phyloP scores from a whole-genome alignment of 2,888 invertebrate genomes.

The Allygus modestus region DNA sequence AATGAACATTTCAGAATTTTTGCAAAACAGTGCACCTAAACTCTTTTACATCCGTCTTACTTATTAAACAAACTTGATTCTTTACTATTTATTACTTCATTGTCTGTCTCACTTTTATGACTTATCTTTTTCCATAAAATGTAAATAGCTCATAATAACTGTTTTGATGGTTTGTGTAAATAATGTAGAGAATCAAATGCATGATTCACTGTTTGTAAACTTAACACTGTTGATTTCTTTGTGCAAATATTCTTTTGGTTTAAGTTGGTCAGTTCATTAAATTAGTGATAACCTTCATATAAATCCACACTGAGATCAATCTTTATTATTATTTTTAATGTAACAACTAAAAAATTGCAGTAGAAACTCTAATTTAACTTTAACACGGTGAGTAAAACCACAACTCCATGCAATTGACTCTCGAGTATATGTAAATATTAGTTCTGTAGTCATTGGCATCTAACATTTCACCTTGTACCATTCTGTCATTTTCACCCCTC shows the following conservation, averaged over 20 bases:
- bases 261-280: too few species aligned
- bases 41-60: slow-evolving; percentile 5
- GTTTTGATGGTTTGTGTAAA: slow-evolving; percentile 21
- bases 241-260: background rate
- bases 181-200: slow-evolving; percentile 46
- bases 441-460: background rate
- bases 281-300: background rate
- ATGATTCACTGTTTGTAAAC: background rate
- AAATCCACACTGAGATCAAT: background rate
- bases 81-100: slow-evolving; percentile 53
- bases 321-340: background rate
- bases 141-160: background rate
- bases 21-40: slow-evolving; percentile 47
- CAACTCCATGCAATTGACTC: slow-evolving; percentile 23
- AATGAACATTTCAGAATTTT: background rate
- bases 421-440: slow-evolving; percentile 1
- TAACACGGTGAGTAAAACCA: too few species aligned
- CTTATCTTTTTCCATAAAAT: background rate
- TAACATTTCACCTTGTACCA: slow-evolving; percentile 50
- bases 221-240: too few species aligned
- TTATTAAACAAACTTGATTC: background rate
- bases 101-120: slow-evolving; percentile 53
- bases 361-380: background rate
- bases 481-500: slow-evolving; percentile 58
- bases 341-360: background rate